Conservation (phyloP, 1,140 invertebrate species). For the Drosophila leontia region DNA sequence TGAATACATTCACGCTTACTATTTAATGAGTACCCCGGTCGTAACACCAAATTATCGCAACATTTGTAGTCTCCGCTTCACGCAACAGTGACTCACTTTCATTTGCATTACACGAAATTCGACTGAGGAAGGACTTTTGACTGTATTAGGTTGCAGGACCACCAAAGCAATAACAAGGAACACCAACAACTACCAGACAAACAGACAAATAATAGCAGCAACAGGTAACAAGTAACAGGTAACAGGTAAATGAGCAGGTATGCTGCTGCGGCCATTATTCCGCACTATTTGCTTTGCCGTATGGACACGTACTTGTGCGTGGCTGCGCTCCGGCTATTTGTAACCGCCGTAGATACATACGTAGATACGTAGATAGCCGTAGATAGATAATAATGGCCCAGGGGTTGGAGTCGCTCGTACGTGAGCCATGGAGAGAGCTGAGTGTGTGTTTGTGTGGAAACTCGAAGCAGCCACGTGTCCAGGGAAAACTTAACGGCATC, state of each 20-base stretch:
- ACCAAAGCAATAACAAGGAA: not conserved
- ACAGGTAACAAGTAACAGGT: conserved; percentile 9
- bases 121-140: conserved; percentile 1
- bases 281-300: conserved; percentile 70
- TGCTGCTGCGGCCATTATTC: conserved; percentile 36
- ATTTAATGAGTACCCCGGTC: not conserved
- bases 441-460: conserved; percentile 20
- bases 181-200: not conserved
- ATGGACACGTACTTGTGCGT: conserved; percentile 63
- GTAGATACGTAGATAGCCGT: conserved; percentile 14
- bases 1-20: not conserved
- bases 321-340: conserved; percentile 39
- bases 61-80: conserved; percentile 2
- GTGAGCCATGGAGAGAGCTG: not conserved
- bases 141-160: conserved; percentile 7
- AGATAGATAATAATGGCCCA: conserved; percentile 60
- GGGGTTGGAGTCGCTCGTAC: conserved; percentile 18
- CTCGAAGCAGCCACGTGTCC: conserved; percentile 32
- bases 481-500: conserved; percentile 7
- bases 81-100: conserved; percentile 7
- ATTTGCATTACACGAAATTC: conserved; percentile 1
- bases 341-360: conserved; percentile 13
- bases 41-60: conserved; percentile 1
- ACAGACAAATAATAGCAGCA: conserved; percentile 15
- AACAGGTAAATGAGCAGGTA: conserved; percentile 37